Conservation (phyloP, 2,888 invertebrate species). For the Pyralis farinalis region DNA sequence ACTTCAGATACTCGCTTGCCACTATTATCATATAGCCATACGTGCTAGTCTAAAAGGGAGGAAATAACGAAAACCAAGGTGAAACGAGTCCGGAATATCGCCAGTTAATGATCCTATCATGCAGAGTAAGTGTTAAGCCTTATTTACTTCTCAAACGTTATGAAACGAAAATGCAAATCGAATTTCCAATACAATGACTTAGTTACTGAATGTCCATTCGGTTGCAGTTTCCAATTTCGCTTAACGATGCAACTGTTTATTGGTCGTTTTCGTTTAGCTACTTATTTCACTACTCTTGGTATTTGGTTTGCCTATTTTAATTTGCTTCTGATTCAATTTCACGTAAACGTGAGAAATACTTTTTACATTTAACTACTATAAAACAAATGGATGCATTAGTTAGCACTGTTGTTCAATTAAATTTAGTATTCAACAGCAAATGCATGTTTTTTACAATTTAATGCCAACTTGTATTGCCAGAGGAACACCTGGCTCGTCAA, state of each 20-base stretch:
- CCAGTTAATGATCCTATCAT: slow-evolving; percentile 30
- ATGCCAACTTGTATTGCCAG: too few species aligned
- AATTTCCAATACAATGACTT: slow-evolving; percentile 33
- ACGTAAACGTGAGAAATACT: too few species aligned
- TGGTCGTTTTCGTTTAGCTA: slow-evolving; percentile 9
- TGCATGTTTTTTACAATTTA: too few species aligned
- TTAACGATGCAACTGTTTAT: slow-evolving; percentile 21
- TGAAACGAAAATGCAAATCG: slow-evolving; percentile 36
- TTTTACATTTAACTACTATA: too few species aligned
- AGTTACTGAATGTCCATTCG: slow-evolving; percentile 19
- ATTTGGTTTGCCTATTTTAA: slow-evolving; percentile 3
- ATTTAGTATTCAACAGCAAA: too few species aligned
- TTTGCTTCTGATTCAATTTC: too few species aligned
- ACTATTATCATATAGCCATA: too few species aligned
- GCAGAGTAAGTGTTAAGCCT: slow-evolving; percentile 36
- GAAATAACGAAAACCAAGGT: slow-evolving; percentile 28
- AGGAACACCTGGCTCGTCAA: too few species aligned
- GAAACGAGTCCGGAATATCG: slow-evolving; percentile 32
- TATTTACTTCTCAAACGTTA: slow-evolving; percentile 36
- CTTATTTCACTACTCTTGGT: slow-evolving; percentile 1
- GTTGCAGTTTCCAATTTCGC: slow-evolving; percentile 22
- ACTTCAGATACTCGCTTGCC: too few species aligned
- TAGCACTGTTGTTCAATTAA: too few species aligned
- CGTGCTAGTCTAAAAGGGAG: too few species aligned
- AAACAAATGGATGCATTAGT: too few species aligned